These are phyloP conservation scores for Machaerirhynchus nigripectus DNA, from an alignment of 2,113 vertebrate species.

Conservation along the genomic window DNA sequence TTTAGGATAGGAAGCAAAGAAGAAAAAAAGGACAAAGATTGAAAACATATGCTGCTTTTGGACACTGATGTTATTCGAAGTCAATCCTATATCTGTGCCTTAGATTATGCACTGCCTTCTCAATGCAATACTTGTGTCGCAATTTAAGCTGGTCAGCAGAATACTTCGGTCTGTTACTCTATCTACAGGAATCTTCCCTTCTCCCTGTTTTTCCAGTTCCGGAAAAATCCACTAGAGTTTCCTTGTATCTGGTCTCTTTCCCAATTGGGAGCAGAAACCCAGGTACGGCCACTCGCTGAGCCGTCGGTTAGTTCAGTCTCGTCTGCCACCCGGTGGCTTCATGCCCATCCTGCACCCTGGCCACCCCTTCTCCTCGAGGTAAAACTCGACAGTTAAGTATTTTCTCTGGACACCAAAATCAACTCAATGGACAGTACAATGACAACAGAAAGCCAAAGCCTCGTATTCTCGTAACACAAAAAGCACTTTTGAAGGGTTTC, in stretches of 20 bases:
- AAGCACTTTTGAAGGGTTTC: neutral
- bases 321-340: constrained; percentile 9
- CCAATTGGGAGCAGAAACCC: neutral
- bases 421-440: accelerated
- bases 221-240: neutral
- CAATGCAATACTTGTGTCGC: neutral
- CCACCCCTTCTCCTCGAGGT: neutral
- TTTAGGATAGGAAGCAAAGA: neutral
- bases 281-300: neutral
- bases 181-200: neutral
- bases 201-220: neutral
- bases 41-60: neutral
- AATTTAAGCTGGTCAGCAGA: neutral
- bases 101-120: neutral
- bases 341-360: neutral
- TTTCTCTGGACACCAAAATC: neutral
- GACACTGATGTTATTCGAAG: neutral
- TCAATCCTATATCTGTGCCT: accelerated
- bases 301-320: neutral
- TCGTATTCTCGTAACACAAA: accelerated
- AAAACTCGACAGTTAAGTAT: accelerated
- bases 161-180: neutral
- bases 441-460: neutral
- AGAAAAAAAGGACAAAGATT: neutral
- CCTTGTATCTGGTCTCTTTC: accelerated